phyloP scores from a whole-genome alignment of 2,113 vertebrate species.

The Galemys pyrenaicus region DNA sequence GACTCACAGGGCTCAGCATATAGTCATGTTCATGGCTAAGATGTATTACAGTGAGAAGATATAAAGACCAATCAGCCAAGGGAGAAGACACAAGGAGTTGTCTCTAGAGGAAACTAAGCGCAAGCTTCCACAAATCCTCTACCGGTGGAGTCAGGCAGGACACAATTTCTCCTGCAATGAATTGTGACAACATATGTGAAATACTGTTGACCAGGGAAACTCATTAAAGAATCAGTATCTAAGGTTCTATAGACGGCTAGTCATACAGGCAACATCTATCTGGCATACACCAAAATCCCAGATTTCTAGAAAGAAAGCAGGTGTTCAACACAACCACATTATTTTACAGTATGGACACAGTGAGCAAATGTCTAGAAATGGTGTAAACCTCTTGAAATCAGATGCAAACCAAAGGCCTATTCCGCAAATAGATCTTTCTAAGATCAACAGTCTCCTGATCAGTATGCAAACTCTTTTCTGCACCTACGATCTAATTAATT shows the following conservation, averaged over 20 bases:
- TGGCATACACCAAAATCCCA: not conserved
- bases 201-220: not conserved
- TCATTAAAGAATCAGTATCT: not conserved
- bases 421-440: not conserved
- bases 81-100: not conserved
- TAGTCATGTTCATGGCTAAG: not conserved
- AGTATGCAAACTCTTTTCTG: not conserved
- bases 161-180: not conserved
- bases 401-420: not conserved
- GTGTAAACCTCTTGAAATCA: not conserved
- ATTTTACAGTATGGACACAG: not conserved
- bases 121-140: not conserved
- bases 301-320: not conserved
- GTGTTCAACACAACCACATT: not conserved
- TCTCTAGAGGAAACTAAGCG: not conserved
- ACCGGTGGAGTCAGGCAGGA: not conserved
- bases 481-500: not conserved
- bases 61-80: not conserved
- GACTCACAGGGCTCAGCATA: not conserved
- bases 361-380: not conserved
- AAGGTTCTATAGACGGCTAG: not conserved
- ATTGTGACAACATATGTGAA: not conserved
- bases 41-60: not conserved
- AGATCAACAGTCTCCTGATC: not conserved
- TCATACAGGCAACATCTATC: not conserved